A percentile compares a stretch with the other conserved stretches of the same genome.
Conservation (phyloP, 1,140 invertebrate genomes). For the Megalopta genalis region DNA sequence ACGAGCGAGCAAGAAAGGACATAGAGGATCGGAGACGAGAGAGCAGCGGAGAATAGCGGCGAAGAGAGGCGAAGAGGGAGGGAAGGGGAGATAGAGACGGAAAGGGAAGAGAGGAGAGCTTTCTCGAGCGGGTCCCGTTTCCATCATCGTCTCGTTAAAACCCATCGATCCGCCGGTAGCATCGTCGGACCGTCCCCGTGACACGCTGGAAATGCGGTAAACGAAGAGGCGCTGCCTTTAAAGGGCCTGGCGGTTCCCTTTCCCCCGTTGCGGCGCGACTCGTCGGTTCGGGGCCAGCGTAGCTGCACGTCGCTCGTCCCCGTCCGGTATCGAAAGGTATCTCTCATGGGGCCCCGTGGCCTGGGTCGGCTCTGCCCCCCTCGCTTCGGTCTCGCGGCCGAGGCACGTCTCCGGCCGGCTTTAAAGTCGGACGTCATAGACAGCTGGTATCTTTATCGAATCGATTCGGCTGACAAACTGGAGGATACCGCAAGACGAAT, state of each 20-base stretch:
- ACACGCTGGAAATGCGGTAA: slow-evolving; percentile 65
- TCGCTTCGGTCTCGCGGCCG: neutral
- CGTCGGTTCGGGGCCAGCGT: neutral
- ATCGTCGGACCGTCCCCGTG: slow-evolving; percentile 53
- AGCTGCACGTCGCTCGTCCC: slow-evolving; percentile 47
- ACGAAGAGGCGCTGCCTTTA: slow-evolving; percentile 71
- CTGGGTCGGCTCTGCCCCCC: neutral
- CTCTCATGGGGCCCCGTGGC: slow-evolving; percentile 15
- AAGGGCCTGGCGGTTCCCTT: slow-evolving; percentile 59
- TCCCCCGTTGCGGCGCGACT: slow-evolving; percentile 25
- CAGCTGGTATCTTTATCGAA: slow-evolving; percentile 76
- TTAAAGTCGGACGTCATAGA: slow-evolving; percentile 68
- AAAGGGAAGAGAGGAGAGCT: neutral
- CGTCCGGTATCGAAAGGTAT: slow-evolving; percentile 27
- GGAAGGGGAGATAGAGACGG: too few relatives aligned
- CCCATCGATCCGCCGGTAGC: slow-evolving; percentile 45
- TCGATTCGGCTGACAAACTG: slow-evolving; percentile 79
- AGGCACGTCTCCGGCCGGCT: slow-evolving; percentile 33
- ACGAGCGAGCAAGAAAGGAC: too few relatives aligned
- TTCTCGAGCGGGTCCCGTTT: slow-evolving; percentile 37
- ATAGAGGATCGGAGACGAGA: too few relatives aligned
- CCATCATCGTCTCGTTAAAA: slow-evolving; percentile 65
- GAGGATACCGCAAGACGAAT: slow-evolving; percentile 75
- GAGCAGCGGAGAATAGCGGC: too few relatives aligned
- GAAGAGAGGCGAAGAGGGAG: too few relatives aligned